A percentile compares a stretch with the other conserved stretches of the same genome.
Conservation (phyloP, 1,140 invertebrate species). For the Chironomus striatipennis region DNA sequence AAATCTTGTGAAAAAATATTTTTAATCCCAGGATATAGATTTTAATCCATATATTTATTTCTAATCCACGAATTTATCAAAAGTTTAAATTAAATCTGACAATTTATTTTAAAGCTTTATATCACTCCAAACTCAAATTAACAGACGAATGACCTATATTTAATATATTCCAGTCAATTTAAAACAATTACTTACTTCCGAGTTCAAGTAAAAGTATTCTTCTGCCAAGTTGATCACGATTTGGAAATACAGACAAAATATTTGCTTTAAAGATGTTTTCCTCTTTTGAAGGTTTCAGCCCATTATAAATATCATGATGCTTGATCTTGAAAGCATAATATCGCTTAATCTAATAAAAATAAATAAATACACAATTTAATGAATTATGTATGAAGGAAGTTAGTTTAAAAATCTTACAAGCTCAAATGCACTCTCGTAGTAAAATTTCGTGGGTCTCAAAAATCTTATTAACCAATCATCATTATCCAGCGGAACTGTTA, state of each 20-base stretch:
- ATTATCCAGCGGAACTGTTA: conserved; percentile 58
- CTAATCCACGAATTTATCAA: too few species aligned
- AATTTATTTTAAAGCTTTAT: too few species aligned
- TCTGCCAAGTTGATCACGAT: conserved; percentile 62
- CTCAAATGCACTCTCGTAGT: conserved; percentile 63
- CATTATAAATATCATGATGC: conserved; percentile 60
- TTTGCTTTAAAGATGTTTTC: conserved; percentile 69
- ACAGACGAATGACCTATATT: too few species aligned
- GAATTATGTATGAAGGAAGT: too few species aligned
- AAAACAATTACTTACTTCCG: conserved; percentile 54
- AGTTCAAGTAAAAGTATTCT: conserved; percentile 66
- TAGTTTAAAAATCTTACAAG: too few species aligned
- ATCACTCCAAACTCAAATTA: too few species aligned
- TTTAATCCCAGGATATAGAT: too few species aligned
- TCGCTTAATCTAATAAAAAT: conserved; percentile 54
- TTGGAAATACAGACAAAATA: conserved; percentile 64
- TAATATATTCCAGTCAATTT: neutral
- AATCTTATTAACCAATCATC: conserved; percentile 66
- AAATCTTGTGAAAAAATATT: too few species aligned
- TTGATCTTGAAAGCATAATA: conserved; percentile 74
- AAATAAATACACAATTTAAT: conserved; percentile 19
- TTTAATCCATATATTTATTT: too few species aligned
- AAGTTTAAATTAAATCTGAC: too few species aligned
- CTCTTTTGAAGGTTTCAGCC: conserved; percentile 57
- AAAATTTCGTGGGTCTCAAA: conserved; percentile 69